These are phyloP conservation scores for Apostichopus leukothele DNA, from an alignment of 53 echinoderm and acorn worm species.

Conservation along the genomic window DNA sequence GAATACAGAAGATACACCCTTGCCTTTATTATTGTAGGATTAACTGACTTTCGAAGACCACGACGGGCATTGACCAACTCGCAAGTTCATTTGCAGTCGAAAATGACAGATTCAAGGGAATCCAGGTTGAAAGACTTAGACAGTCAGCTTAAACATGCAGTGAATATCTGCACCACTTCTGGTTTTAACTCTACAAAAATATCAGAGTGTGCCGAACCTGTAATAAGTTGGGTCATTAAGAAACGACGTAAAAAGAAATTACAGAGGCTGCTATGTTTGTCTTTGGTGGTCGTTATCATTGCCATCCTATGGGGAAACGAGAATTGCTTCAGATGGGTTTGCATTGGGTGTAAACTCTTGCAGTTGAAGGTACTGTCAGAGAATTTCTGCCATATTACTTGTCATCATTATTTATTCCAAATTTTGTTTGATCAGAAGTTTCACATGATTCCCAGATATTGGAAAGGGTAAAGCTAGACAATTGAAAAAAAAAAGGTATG, in stretches of 20 bases:
- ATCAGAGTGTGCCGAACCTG: conserved; percentile 41
- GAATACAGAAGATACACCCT: no score
- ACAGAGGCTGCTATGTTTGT: conserved; percentile 16
- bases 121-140: conserved; percentile 44
- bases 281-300: conserved; percentile 48
- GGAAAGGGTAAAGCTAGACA: neutral
- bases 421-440: neutral
- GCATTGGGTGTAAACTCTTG: conserved; percentile 46
- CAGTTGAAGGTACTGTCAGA: conserved; percentile 50
- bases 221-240: conserved; percentile 4
- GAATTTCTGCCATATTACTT: neutral
- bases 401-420: neutral
- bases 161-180: conserved; percentile 52
- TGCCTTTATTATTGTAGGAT: no score
- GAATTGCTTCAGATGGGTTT: conserved; percentile 54
- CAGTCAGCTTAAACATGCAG: conserved; percentile 49
- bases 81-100: no score
- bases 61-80: no score
- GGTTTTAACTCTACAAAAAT: conserved; percentile 47
- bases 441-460: neutral
- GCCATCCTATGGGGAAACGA: conserved; percentile 56
- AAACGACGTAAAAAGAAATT: neutral
- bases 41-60: no score
- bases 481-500: neutral
- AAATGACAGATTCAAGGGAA: no score